Evolutionary conservation across 2,113 vertebrate species (phyloP).

Genomic region (Lampris megalopsis): DNA sequence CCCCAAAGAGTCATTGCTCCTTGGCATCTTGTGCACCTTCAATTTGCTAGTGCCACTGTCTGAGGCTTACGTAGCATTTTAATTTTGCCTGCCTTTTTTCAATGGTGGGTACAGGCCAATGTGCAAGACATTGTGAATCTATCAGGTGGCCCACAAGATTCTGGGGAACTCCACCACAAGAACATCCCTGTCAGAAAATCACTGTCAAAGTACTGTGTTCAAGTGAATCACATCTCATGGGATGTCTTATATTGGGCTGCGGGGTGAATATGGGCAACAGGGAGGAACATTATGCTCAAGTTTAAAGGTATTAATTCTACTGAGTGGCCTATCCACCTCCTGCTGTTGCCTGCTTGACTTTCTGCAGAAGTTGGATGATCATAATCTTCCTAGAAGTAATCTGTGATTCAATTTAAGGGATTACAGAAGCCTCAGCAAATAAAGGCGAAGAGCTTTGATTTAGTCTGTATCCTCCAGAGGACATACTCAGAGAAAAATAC

Average conservation of each 20-base stretch:
- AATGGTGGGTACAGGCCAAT: constrained; percentile 12
- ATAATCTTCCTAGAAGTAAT: constrained; percentile 66
- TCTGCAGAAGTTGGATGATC: constrained; percentile 51
- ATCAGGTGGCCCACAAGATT: background rate
- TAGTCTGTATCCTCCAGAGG: constrained; percentile 9
- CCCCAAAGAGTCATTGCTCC: constrained; percentile 21
- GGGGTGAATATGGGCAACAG: constrained; percentile 4
- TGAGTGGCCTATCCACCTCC: constrained; percentile 8
- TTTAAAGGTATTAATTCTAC: background rate
- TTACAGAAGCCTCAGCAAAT: constrained; percentile 51
- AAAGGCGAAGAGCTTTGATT: constrained; percentile 52
- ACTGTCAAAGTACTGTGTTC: background rate
- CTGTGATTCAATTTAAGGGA: constrained; percentile 64
- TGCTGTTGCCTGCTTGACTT: constrained; percentile 45
- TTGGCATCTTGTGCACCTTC: constrained; percentile 32
- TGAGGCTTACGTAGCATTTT: background rate
- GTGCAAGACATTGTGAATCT: background rate
- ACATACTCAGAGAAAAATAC: constrained; percentile 13
- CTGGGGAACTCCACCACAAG: background rate
- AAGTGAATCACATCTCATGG: background rate
- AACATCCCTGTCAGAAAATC: background rate
- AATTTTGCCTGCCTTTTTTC: background rate
- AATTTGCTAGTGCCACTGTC: background rate
- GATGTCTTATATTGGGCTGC: background rate
- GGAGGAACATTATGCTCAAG: background rate